A percentile compares a stretch with the other conserved stretches of the same genome.
Evolutionary conservation across 2,113 vertebrate genomes (phyloP).

Genomic region (Poeciliopsis turrubarensis): DNA sequence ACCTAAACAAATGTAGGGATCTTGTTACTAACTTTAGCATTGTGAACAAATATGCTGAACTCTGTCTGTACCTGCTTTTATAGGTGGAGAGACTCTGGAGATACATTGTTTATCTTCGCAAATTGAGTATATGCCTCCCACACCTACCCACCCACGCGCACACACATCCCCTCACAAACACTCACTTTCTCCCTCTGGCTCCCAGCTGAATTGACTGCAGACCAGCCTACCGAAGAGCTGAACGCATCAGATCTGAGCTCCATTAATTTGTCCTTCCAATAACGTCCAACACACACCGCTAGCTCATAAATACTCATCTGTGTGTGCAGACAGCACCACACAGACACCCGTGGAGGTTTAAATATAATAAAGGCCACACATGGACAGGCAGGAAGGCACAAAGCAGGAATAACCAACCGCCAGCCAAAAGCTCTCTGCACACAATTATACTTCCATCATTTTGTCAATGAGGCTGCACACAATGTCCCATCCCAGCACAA

Average conservation of each 20-base stretch:
- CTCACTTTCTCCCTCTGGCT: background rate
- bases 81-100: constrained; percentile 10
- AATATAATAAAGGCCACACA: constrained; percentile 27
- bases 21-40: constrained; percentile 4
- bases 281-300: constrained; percentile 7
- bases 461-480: no score
- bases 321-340: background rate
- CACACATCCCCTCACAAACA: constrained; percentile 14
- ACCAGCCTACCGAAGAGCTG: constrained; percentile 29
- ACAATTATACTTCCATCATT: background rate
- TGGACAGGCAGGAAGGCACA: background rate
- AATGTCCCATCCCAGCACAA: background rate
- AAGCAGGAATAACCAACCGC: constrained; percentile 18
- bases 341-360: background rate
- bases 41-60: background rate
- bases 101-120: constrained; percentile 17
- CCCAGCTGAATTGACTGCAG: constrained; percentile 24
- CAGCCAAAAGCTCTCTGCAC: constrained; percentile 7
- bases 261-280: constrained; percentile 39
- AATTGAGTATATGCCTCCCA: background rate
- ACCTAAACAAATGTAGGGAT: background rate
- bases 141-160: background rate
- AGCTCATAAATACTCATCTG: constrained; percentile 25
- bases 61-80: constrained; percentile 8
- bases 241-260: constrained; percentile 47